Percentiles rank a stretch among this genome's conserved stretches.
Evolutionary conservation across 2,888 invertebrate species (phyloP).

Genomic region (Idaea dimidiata): DNA sequence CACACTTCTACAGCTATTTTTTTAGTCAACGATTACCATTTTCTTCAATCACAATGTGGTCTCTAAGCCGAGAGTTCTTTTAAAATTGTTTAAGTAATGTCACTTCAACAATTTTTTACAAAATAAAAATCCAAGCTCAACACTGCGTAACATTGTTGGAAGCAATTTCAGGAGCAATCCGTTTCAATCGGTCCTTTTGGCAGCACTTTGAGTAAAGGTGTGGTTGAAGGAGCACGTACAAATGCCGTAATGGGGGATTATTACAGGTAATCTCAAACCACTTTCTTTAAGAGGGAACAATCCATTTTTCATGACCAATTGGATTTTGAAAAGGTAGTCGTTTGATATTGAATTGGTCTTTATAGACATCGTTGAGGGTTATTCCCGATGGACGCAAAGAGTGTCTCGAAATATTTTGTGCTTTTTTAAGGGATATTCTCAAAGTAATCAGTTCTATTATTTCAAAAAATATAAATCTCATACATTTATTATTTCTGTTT

Average conservation of each 20-base stretch:
- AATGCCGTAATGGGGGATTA: slow-evolving; percentile 28
- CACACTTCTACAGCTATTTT: no score
- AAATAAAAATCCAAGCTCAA: slow-evolving; percentile 18
- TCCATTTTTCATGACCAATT: background rate
- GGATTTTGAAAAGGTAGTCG: slow-evolving; percentile 1
- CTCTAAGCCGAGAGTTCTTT: no score
- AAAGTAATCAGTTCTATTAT: no score
- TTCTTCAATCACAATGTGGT: no score
- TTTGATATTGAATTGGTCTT: slow-evolving; percentile 6
- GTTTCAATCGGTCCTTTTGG: slow-evolving; percentile 33
- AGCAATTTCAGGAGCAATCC: slow-evolving; percentile 35
- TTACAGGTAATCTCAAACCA: slow-evolving; percentile 32
- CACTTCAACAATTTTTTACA: background rate
- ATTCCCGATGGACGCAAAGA: no score
- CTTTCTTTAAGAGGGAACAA: slow-evolving; percentile 23
- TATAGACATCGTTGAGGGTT: no score
- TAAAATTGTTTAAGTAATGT: no score
- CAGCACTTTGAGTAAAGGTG: slow-evolving; percentile 37
- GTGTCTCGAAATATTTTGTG: no score
- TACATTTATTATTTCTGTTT: no score
- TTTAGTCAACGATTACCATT: no score
- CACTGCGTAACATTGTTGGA: slow-evolving; percentile 12
- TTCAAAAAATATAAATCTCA: no score
- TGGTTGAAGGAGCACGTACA: slow-evolving; percentile 30
- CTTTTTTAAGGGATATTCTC: no score